A percentile compares a stretch with the other conserved stretches of the same genome.
These are phyloP conservation scores for Paracyclopina nana DNA, from an alignment of 1,140 invertebrate genomes.

Conservation along the genomic window DNA sequence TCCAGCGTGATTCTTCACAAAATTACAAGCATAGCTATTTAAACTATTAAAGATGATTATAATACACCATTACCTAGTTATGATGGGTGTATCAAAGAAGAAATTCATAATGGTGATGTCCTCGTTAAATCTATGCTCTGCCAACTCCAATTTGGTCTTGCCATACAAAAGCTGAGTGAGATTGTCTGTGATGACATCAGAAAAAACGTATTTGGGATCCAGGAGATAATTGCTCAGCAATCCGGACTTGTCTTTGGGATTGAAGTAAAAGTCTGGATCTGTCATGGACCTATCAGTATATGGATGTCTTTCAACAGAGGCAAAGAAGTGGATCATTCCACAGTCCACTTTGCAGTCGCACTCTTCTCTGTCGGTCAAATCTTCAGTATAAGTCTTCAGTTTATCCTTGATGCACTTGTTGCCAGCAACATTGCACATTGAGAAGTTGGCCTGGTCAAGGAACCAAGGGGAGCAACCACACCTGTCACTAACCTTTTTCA, in stretches of 20 bases:
- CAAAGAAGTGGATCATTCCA: conserved; percentile 6
- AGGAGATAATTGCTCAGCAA: background rate
- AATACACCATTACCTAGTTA: too few species aligned
- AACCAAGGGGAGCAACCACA: conserved; percentile 9
- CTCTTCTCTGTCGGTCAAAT: conserved; percentile 6
- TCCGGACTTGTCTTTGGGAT: conserved; percentile 4
- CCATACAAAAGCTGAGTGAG: background rate
- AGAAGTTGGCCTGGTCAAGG: background rate
- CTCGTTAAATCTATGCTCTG: background rate
- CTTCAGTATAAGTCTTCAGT: conserved; percentile 1
- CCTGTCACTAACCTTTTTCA: conserved; percentile 4
- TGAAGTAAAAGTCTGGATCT: background rate
- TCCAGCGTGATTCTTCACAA: conserved; percentile 1
- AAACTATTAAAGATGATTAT: too few species aligned
- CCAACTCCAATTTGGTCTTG: background rate
- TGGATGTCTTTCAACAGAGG: background rate
- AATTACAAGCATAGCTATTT: too few species aligned
- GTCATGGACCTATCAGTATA: background rate
- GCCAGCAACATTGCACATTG: background rate
- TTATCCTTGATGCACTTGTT: conserved; percentile 8
- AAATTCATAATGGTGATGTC: conserved; percentile 9
- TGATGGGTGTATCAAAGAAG: conserved; percentile 12
- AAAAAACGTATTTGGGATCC: conserved; percentile 3
- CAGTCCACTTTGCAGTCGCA: conserved; percentile 14
- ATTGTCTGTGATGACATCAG: background rate